Evolutionary conservation across 2,888 invertebrate species (phyloP), one percentile per base, ranked within the genome.

Genomic region (Drosophila anomelani): DNA sequence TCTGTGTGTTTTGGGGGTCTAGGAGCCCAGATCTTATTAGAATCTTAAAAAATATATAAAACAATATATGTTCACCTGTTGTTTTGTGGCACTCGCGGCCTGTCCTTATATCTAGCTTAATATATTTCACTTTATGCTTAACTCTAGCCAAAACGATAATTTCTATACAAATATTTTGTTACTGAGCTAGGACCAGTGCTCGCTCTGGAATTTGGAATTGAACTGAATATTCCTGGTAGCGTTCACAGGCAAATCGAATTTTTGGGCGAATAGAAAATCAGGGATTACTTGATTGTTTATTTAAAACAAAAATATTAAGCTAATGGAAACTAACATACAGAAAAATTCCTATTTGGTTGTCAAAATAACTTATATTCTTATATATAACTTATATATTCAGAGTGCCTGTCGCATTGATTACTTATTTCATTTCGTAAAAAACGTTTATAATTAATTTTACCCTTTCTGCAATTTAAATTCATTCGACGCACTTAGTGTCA

Each of bases 401-500:
- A 20, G 20, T 44, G 20, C 7, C 44, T 8, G 13, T 23, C 8
- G 8, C 13, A 4, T 20, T 44, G 44, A 44, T 15, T 44, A 23
- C 20, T 51, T 34, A 15, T 9, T 15, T 15, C 20, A 20, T 20
- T 34, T 20, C 34, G 34, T 4, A 13, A 15, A 51, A 20, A 51
- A 34, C 15, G 34, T 15, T 1, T 15, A 3, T 4, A 13, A 20
- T 13, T 13, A 34, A 15, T 36, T 36, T 23, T 10, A 36, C 10
- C 51, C 51, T 6, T 6, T 5, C 9, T 51, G 51, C 34, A 51
- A 51, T 36, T 59, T n/a, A 43, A 49, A 13, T 59, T 54, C 66
- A 59, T 79, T 79, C 59, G 73, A 51, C 62, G 57, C 63, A 43
- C 58, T 26, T 26, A 34, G n/a, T 43, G 44, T 26, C 49, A 68